phyloP scores from a whole-genome alignment of 2,113 vertebrate species.

The Otus sunia region DNA sequence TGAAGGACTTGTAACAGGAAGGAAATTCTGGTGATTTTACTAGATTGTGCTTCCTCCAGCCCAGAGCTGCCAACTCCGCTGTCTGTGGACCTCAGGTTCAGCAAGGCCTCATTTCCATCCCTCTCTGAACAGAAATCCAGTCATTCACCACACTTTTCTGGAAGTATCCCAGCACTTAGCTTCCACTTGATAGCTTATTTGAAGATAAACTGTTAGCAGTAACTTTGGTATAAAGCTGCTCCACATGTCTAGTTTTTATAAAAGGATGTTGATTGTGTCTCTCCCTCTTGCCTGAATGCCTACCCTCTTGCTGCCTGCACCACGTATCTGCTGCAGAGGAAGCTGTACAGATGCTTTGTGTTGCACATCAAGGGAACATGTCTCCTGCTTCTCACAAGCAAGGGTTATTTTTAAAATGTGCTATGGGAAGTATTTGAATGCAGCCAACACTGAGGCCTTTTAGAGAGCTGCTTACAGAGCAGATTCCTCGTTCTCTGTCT shows the following conservation, averaged over 20 bases:
- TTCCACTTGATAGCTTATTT: not conserved
- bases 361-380: not conserved
- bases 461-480: conserved; percentile 56
- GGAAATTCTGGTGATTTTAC: not conserved
- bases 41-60: not conserved
- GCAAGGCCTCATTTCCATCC: not conserved
- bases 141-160: not conserved
- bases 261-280: not conserved
- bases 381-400: conserved; percentile 42
- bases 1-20: not conserved
- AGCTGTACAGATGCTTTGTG: not conserved
- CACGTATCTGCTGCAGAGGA: not conserved
- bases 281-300: not conserved
- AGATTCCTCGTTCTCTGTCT: conserved; percentile 56
- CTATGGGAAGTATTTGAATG: conserved; percentile 31
- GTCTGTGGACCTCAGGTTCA: not conserved
- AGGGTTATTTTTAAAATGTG: conserved; percentile 61
- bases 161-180: not conserved
- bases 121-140: not conserved
- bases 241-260: not conserved
- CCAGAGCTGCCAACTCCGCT: not conserved
- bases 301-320: not conserved
- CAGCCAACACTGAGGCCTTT: conserved; percentile 56
- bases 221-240: not conserved
- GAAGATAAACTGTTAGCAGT: not conserved